Evolutionary conservation across 2,113 vertebrate genomes (phyloP).

Genomic region (Myotis brandtii): DNA sequence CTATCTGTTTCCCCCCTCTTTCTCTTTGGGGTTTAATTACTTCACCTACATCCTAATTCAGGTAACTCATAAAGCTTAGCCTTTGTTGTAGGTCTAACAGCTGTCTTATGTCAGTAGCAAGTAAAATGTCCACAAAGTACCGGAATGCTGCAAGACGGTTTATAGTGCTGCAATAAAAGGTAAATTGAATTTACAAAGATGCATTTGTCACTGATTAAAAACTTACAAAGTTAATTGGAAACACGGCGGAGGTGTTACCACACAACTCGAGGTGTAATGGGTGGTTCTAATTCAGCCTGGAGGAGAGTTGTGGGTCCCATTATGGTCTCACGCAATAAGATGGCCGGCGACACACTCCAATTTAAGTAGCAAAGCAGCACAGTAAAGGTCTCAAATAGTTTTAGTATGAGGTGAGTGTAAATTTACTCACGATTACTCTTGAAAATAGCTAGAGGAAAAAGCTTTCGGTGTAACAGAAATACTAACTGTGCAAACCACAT

Average conservation of each 20-base stretch:
- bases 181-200: slow-evolving; percentile 92
- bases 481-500: background rate
- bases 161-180: slow-evolving; percentile 91
- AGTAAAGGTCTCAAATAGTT: slow-evolving; percentile 69
- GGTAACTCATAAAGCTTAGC: slow-evolving; percentile 94
- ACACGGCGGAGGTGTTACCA: slow-evolving; percentile 91
- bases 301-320: slow-evolving; percentile 62
- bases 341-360: slow-evolving; percentile 11
- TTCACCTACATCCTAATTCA: slow-evolving; percentile 98
- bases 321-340: slow-evolving; percentile 68
- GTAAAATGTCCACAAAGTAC: slow-evolving; percentile 97
- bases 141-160: slow-evolving; percentile 98
- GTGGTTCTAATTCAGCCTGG: slow-evolving; percentile 84
- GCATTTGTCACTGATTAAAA: slow-evolving; percentile 92
- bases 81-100: slow-evolving; percentile 97
- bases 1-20: slow-evolving; percentile 75
- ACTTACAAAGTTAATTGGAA: slow-evolving; percentile 92
- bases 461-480: slow-evolving; percentile 25
- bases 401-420: slow-evolving; percentile 68
- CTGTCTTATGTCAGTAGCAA: slow-evolving; percentile 98
- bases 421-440: slow-evolving; percentile 71
- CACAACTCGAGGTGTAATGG: slow-evolving; percentile 89
- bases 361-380: slow-evolving; percentile 73
- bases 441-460: slow-evolving; percentile 62
- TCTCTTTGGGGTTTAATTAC: slow-evolving; percentile 95